A percentile compares a stretch with the other conserved stretches of the same genome.
Evolutionary conservation across 2,888 invertebrate species (phyloP).

Genomic region (Isoperla grammatica): DNA sequence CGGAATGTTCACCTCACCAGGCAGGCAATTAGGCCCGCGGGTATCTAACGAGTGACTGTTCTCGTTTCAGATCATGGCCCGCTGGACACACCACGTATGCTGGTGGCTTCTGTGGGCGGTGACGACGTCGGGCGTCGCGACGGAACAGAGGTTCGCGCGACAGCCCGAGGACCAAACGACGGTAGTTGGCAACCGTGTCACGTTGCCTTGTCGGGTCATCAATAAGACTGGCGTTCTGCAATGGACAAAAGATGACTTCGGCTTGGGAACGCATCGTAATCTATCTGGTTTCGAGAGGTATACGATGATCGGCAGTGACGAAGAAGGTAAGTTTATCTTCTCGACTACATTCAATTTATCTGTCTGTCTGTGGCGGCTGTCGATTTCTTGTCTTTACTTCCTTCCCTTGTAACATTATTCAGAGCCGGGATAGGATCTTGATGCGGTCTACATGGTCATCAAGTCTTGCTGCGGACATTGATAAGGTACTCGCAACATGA

Average conservation of each 20-base stretch:
- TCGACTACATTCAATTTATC: constrained; percentile 11
- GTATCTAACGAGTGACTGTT: constrained; percentile 1
- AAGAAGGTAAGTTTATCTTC: constrained; percentile 64
- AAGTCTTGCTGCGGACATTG: too few relatives aligned
- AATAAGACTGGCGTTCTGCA: constrained; percentile 85
- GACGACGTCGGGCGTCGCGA: constrained; percentile 44
- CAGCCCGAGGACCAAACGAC: constrained; percentile 90
- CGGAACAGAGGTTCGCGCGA: constrained; percentile 81
- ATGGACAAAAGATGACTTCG: constrained; percentile 97
- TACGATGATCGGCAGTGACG: constrained; percentile 93
- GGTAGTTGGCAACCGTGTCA: constrained; percentile 80
- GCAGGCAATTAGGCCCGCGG: constrained; percentile 7
- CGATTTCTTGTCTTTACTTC: constrained; percentile 6
- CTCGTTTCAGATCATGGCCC: not conserved
- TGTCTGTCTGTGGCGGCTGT: constrained; percentile 8
- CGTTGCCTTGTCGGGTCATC: constrained; percentile 84
- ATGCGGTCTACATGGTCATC: too few relatives aligned
- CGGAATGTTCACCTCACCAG: constrained; percentile 18
- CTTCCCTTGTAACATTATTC: too few relatives aligned
- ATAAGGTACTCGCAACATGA: too few relatives aligned
- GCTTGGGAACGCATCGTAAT: constrained; percentile 84
- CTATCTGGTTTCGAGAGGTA: constrained; percentile 90
- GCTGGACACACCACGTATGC: constrained; percentile 34
- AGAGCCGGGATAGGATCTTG: too few relatives aligned
- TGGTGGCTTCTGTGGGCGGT: constrained; percentile 39